Base-by-base conservation (phyloP, 2,113 vertebrate genomes). In the Chaetodon auriga region DNA sequence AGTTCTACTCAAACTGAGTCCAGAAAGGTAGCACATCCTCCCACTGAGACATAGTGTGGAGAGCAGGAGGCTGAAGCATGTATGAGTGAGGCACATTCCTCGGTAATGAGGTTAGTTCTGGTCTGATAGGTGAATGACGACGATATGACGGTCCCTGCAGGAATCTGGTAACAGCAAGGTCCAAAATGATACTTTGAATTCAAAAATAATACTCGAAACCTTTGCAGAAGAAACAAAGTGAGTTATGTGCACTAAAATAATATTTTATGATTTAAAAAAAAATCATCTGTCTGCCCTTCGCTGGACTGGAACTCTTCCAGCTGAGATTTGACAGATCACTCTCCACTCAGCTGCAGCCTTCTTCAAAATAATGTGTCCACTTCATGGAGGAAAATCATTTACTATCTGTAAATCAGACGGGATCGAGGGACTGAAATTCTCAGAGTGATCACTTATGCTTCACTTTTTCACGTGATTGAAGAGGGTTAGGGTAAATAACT, bases 71-170 rank as follows among this genome's bases (percentile, higher is more conserved):
- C 69, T 75, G 68, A 46, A 25, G 35, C 36, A 41, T 21, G 58
- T 41, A 73, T 16, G 78, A 79, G 70, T 43, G 51, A 62, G 70
- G 78, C 76, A 75, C 87, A 90, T 94, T 93, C 89, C 83, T 91
- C 21, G 9, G 82, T 92, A 88, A 91, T 87, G 86, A 89, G 75
- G 86, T 91, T 88, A 91, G 89, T 92, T 91, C 89, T 87, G 85
- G 79, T 92, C 82, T 64, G 45, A 87, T 81, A 81, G 83, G 90
- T 87, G 81, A 85, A 64, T 35, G 69, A 81, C 21, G 53, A 69
- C 70, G 79, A 81, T 76, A 41, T 46, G 62, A 86, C 41, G 0
- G 36, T 68, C 74, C 65, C 68, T 57, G 65, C 64, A 45, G 75
- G 68, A 80, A 80, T 73, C 48, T 41, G 41, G 58, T 5, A 81